phyloP scores from a whole-genome alignment of 2,797 vertebrate species.

The Acanthiza pusilla region DNA sequence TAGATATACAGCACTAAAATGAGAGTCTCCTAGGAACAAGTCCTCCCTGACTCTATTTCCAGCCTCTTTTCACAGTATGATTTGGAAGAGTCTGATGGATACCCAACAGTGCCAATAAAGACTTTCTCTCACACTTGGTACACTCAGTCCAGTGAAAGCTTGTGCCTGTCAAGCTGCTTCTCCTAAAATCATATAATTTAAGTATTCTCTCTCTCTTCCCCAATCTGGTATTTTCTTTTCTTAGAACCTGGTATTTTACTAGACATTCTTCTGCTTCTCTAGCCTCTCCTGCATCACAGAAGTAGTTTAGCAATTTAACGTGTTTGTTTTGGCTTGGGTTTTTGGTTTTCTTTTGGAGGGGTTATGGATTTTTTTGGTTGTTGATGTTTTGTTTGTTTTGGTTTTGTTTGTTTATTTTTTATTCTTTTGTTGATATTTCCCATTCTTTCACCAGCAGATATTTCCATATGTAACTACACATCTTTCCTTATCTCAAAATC shows the following conservation, averaged over 20 bases:
- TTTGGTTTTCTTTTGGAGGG: no score
- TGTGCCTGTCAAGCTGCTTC: not conserved
- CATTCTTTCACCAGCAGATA: not conserved
- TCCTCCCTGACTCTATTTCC: not conserved
- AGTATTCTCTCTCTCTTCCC: not conserved
- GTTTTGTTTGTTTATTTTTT: not conserved
- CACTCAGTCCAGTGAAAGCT: not conserved
- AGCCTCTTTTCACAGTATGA: not conserved
- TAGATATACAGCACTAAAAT: not conserved
- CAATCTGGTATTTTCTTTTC: not conserved
- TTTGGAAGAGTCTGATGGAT: not conserved
- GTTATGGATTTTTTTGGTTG: not conserved
- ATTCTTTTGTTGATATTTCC: not conserved
- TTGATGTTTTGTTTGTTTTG: not conserved
- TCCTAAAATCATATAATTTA: not conserved
- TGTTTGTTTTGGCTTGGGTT: not conserved
- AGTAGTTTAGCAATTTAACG: not conserved
- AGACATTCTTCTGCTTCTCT: not conserved
- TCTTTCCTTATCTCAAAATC: not conserved
- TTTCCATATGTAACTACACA: not conserved
- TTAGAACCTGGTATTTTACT: not conserved
- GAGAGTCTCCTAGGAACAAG: not conserved
- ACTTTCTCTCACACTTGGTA: not conserved
- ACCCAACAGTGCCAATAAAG: not conserved
- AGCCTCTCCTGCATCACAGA: not conserved